These are phyloP conservation scores for Nixonia krombeini DNA, from an alignment of 1,140 invertebrate genomes.

Conservation along the genomic window DNA sequence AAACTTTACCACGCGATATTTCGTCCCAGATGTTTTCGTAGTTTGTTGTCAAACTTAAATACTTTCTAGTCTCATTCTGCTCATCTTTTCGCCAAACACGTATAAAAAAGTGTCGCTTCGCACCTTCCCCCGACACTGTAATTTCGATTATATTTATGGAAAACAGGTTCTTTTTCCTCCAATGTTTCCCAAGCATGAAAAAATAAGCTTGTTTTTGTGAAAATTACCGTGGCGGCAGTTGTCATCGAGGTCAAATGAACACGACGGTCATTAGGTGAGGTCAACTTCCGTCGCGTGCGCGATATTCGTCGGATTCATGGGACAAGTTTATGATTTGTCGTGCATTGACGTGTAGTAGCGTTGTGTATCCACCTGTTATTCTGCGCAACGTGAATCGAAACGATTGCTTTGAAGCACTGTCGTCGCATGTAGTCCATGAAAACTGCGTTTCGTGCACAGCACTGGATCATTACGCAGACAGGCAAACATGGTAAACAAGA, in stretches of 20 bases:
- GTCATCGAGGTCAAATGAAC: too few species aligned
- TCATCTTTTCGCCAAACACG: constrained; percentile 27
- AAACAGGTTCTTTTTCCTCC: too few species aligned
- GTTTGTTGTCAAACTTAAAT: constrained; percentile 4
- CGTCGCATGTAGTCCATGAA: constrained; percentile 30
- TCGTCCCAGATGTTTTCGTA: constrained; percentile 34
- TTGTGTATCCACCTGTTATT: constrained; percentile 14
- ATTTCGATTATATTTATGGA: too few species aligned
- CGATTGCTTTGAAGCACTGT: constrained; percentile 33
- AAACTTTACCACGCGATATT: constrained; percentile 54
- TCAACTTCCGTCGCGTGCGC: constrained; percentile 29
- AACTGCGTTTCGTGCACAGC: constrained; percentile 36
- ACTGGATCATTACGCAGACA: constrained; percentile 23
- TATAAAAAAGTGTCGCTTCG: too few species aligned
- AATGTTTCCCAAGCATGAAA: too few species aligned
- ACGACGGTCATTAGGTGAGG: too few species aligned
- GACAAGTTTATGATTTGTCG: constrained; percentile 38
- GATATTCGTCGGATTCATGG: constrained; percentile 33
- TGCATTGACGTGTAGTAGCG: constrained; percentile 13
- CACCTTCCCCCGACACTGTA: too few species aligned
- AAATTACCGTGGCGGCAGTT: too few species aligned
- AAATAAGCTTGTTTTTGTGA: too few species aligned
- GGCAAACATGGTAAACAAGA: constrained; percentile 28
- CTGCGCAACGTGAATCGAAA: constrained; percentile 26
- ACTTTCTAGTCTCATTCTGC: background rate